Percentiles rank a stretch among this genome's conserved stretches.
These are phyloP conservation scores for Sisor rabdophorus DNA, from an alignment of 2,113 vertebrate species.

Conservation along the genomic window DNA sequence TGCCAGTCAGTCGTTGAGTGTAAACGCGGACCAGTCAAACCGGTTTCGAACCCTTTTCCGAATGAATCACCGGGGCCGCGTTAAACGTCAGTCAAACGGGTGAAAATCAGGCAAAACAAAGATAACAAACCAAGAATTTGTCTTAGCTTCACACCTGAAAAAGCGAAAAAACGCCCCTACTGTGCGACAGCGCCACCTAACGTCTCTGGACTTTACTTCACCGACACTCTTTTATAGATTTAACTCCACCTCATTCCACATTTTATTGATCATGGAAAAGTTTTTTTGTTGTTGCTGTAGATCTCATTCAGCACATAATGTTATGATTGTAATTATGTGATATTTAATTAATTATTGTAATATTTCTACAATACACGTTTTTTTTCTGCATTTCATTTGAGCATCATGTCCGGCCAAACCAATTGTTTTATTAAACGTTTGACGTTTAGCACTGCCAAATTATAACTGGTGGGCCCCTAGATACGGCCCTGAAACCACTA, in stretches of 20 bases:
- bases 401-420: background rate
- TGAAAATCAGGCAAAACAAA: conserved; percentile 3
- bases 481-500: no score
- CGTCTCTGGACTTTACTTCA: background rate
- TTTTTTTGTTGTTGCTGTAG: background rate
- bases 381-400: background rate
- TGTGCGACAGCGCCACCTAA: conserved; percentile 7
- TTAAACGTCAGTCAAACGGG: background rate
- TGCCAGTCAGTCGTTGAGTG: background rate
- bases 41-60: background rate
- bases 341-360: no score
- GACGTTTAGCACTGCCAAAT: no score
- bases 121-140: no score
- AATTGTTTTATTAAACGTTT: no score
- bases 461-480: no score
- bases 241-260: background rate
- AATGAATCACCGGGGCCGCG: background rate
- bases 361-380: background rate
- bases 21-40: conserved; percentile 19
- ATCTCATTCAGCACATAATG: background rate
- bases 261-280: background rate
- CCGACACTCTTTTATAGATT: no score
- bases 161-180: background rate
- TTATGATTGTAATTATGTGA: no score
- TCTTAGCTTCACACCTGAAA: background rate